Conservation (phyloP, 2,113 vertebrate species). For the Gymnorhina tibicen region DNA sequence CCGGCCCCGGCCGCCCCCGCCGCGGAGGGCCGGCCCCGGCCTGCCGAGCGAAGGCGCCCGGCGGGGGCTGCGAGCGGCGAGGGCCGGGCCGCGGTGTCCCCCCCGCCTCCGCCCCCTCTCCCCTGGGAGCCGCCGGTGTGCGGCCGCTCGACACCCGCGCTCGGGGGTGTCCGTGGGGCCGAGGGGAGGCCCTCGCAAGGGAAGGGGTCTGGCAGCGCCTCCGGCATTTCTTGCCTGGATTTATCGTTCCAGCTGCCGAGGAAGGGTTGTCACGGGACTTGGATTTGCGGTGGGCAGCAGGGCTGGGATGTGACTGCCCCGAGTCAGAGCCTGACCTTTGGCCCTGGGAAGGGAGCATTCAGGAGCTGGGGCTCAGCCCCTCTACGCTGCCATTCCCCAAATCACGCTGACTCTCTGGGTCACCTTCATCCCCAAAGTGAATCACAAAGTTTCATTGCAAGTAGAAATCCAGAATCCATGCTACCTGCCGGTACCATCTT, state of each 20-base stretch:
- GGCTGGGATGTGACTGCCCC: background rate
- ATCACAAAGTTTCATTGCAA: background rate
- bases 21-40: too few relatives aligned
- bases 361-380: fast-evolving
- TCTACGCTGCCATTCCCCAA: fast-evolving
- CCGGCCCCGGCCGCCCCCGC: background rate
- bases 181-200: background rate
- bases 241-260: fast-evolving
- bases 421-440: fast-evolving
- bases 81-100: background rate
- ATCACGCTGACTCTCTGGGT: too few relatives aligned
- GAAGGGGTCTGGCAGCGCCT: background rate
- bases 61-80: background rate
- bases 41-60: background rate
- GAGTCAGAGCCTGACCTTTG: background rate
- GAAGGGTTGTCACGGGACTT: background rate
- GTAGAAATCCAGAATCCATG: background rate
- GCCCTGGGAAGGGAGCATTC: background rate
- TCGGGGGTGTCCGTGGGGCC: background rate
- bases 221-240: fast-evolving
- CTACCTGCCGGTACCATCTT: background rate
- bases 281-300: fast-evolving
- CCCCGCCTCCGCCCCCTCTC: background rate
- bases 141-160: background rate
- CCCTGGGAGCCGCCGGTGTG: background rate